Base-by-base conservation (phyloP, 2,888 invertebrate species). In the Drosophila melanocephala region DNA sequence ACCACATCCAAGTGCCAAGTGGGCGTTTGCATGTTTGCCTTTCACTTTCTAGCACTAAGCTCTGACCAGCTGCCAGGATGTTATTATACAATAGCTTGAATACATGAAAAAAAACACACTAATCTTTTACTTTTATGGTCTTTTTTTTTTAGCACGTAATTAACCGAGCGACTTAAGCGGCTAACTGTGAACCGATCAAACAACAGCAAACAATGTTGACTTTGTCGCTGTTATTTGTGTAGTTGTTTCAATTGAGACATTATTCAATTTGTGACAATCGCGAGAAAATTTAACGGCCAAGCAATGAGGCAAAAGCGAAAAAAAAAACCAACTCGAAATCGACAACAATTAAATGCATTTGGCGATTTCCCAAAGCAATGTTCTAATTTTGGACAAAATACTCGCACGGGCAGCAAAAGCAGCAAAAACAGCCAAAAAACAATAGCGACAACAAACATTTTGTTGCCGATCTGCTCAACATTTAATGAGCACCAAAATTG, bases 201-300 rank as follows among this genome's bases (percentile, higher is more conserved):
- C 85, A 87, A 83, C 85, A 74, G 65, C 83, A 74, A 87, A 81
- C 84, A 83, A 72, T 89, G 77, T 74, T 66, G 67, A 47, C 19
- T 67, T 61, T 60, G 55, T 37, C 26, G 57, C 30, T 50, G 57
- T 56, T 62, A 14, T 51, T 66, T 75, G 60, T 56, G 30, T 44
- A 28, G 69, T 33, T 62, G 57, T 60, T 69, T 65, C 90, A 88
- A 86, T 86, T 86, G 84, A 86, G 85, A 83, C 85, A 86, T 86
- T 86, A 86, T 90, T 86, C 90, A 90, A 86, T 86, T 86, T 90
- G 89, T 90, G 85, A 86, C 85, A 86, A 75, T 74, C 78, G 90
- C 90, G 84, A 85, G 90, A 85, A 87, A 81, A 80, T 71, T 67
- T 42, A 81, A 75, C 75, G 65, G 67, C 64, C 71, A 37, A 59